phyloP scores from a whole-genome alignment of 2,888 invertebrate species.

The Cerastis rubricosa region DNA sequence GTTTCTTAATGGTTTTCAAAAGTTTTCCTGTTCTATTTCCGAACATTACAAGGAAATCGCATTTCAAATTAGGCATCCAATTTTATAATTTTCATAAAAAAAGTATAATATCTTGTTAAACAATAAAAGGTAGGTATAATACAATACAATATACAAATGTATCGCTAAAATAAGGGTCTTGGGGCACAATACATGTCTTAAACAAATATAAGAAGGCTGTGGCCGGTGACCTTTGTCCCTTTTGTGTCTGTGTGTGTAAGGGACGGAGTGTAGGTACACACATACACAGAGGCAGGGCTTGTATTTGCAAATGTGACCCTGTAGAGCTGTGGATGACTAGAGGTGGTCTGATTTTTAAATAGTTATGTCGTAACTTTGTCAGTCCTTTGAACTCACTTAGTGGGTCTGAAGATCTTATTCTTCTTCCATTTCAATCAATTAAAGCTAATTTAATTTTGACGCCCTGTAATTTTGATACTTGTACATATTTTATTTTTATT shows the following conservation, averaged over 20 bases:
- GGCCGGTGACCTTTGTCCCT: slow-evolving; percentile 90
- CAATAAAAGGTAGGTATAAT: slow-evolving; percentile 64
- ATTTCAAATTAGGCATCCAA: background rate
- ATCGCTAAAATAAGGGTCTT: slow-evolving; percentile 80
- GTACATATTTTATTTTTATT: no score
- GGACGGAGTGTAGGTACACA: slow-evolving; percentile 81
- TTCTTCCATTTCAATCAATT: no score
- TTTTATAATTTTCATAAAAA: slow-evolving; percentile 9
- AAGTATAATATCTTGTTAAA: slow-evolving; percentile 39
- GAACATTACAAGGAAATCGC: background rate
- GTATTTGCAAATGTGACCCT: slow-evolving; percentile 89
- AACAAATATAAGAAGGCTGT: slow-evolving; percentile 90
- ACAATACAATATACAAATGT: slow-evolving; percentile 76
- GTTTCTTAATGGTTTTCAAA: background rate
- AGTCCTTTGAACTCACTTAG: background rate
- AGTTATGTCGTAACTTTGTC: background rate
- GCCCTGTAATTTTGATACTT: no score
- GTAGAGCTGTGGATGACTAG: slow-evolving; percentile 69
- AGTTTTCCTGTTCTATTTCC: background rate
- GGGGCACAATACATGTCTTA: slow-evolving; percentile 87
- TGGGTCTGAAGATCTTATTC: background rate
- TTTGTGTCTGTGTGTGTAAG: slow-evolving; percentile 84
- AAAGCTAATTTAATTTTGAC: no score
- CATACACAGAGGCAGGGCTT: slow-evolving; percentile 79
- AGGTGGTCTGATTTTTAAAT: slow-evolving; percentile 28